These are phyloP conservation scores for Apoda limacodes DNA, from an alignment of 2,888 invertebrate species.

Conservation along the genomic window DNA sequence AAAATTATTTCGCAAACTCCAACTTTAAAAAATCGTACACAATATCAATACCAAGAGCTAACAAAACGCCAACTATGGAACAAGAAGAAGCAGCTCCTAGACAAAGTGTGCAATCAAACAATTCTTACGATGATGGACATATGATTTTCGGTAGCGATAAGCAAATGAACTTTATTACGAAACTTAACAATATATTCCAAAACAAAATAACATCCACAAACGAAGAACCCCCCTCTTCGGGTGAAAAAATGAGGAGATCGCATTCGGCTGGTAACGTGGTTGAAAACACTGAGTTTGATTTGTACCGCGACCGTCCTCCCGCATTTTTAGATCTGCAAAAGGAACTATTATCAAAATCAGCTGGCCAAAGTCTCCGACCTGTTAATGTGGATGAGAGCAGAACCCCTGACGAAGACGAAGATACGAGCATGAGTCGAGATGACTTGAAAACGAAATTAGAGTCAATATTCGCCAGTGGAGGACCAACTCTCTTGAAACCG, in stretches of 20 bases:
- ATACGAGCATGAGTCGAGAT: constrained; percentile 38
- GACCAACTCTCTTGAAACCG: constrained; percentile 39
- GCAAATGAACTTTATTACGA: constrained; percentile 52
- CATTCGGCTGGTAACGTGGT: constrained; percentile 45
- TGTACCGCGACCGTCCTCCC: constrained; percentile 30
- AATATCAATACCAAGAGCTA: constrained; percentile 15
- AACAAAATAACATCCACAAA: constrained; percentile 33
- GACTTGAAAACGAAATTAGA: constrained; percentile 57
- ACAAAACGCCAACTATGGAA: constrained; percentile 26
- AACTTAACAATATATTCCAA: constrained; percentile 50
- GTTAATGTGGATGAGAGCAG: constrained; percentile 26
- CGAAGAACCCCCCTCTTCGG: constrained; percentile 42
- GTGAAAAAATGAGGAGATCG: constrained; percentile 41
- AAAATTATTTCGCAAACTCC: constrained; percentile 31
- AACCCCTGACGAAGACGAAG: constrained; percentile 30
- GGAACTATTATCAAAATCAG: constrained; percentile 38
- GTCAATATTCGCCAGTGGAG: constrained; percentile 46
- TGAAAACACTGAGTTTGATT: constrained; percentile 30
- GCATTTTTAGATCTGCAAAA: constrained; percentile 47
- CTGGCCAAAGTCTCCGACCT: constrained; percentile 32
- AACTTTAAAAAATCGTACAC: constrained; percentile 32
- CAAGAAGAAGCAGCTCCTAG: constrained; percentile 30
- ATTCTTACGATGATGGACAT: constrained; percentile 34
- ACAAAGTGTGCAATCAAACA: constrained; percentile 36
- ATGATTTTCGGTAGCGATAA: constrained; percentile 45